A percentile compares a stretch with the other conserved stretches of the same genome.
These are phyloP conservation scores for Squalus acanthias DNA, from an alignment of 2,797 vertebrate species.

Conservation along the genomic window DNA sequence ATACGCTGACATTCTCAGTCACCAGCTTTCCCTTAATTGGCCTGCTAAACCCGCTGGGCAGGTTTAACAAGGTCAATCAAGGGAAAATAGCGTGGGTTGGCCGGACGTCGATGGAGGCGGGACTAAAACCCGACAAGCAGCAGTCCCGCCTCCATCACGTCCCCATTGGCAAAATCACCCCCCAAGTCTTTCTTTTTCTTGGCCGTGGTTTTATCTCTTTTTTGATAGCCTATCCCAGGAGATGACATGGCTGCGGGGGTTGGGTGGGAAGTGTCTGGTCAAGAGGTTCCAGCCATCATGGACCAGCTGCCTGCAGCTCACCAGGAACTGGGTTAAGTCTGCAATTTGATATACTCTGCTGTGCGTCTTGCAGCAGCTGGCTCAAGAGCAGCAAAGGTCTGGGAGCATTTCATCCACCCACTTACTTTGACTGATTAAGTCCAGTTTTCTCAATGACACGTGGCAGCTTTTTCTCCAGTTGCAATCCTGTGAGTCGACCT, in stretches of 20 bases:
- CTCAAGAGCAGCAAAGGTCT: too few relatives aligned
- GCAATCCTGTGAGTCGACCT: not conserved
- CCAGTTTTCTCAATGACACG: not conserved
- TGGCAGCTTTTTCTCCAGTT: not conserved
- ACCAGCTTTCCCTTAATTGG: too few relatives aligned
- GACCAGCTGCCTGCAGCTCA: not conserved
- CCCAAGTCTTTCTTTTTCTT: not conserved
- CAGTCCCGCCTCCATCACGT: too few relatives aligned
- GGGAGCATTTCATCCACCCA: not conserved
- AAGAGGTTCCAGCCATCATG: not conserved
- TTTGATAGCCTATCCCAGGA: not conserved
- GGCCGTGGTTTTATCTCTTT: not conserved
- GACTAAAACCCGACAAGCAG: too few relatives aligned
- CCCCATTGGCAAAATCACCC: too few relatives aligned
- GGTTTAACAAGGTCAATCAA: too few relatives aligned
- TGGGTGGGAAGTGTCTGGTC: not conserved
- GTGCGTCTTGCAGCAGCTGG: not conserved
- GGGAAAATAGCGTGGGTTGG: too few relatives aligned
- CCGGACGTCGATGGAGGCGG: too few relatives aligned
- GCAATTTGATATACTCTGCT: not conserved
- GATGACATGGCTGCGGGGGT: too few relatives aligned
- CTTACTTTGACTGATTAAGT: not conserved
- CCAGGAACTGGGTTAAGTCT: too few relatives aligned
- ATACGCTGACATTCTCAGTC: too few relatives aligned
- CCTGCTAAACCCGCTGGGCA: too few relatives aligned